Conservation (phyloP, 2,113 vertebrate species). For the Archocentrus centrarchus region DNA sequence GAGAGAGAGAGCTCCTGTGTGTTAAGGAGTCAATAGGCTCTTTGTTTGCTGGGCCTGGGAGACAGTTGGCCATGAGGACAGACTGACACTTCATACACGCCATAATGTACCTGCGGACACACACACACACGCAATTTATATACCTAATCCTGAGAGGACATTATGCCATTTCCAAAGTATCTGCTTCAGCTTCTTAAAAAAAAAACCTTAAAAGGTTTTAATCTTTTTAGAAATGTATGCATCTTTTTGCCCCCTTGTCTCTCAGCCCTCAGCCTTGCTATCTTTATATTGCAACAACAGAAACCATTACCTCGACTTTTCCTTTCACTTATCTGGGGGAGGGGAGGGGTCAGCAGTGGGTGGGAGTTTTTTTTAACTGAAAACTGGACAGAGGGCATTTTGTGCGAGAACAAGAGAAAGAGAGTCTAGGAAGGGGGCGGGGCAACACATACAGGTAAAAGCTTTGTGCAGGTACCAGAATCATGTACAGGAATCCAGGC, state of each 20-base stretch:
- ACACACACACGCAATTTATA: constrained; percentile 31
- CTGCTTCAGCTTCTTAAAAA: constrained; percentile 17
- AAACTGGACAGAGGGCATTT: constrained; percentile 66
- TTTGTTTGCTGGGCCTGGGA: constrained; percentile 72
- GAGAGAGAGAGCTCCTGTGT: constrained; percentile 72
- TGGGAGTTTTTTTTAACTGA: constrained; percentile 27
- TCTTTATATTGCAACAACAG: constrained; percentile 23
- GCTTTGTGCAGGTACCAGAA: constrained; percentile 51
- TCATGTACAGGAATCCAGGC: constrained; percentile 25
- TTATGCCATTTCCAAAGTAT: constrained; percentile 30
- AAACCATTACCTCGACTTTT: constrained; percentile 6
- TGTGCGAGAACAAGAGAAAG: constrained; percentile 48
- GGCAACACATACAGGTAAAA: constrained; percentile 56
- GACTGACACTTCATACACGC: constrained; percentile 50
- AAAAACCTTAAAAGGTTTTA: not conserved
- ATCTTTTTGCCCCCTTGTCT: not conserved
- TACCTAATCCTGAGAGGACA: constrained; percentile 26
- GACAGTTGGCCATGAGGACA: constrained; percentile 69
- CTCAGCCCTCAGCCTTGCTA: not conserved
- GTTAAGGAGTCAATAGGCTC: constrained; percentile 69
- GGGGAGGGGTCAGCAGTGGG: not conserved
- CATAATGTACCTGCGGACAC: constrained; percentile 51
- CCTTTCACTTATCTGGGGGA: constrained; percentile 44
- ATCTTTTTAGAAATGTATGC: constrained; percentile 23
- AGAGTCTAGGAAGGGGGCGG: not conserved